These are phyloP conservation scores for Isaurus tuberculatus DNA, from an alignment of 92 coral and sea anemone species.

Conservation along the genomic window DNA sequence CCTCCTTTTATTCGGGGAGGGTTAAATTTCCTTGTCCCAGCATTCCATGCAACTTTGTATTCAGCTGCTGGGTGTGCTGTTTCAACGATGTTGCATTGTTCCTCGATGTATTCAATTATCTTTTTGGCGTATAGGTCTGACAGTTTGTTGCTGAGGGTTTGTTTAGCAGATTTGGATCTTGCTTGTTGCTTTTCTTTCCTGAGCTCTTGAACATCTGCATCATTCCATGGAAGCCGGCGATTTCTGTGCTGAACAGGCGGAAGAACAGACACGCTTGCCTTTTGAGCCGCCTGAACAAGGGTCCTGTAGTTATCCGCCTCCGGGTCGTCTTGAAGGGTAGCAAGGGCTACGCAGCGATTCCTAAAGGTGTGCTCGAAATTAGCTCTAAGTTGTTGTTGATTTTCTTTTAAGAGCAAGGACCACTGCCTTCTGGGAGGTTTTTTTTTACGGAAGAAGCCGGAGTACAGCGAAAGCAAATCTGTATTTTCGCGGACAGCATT, in stretches of 20 bases:
- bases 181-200: constrained; percentile 8
- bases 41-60: constrained; percentile 6
- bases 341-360: neutral
- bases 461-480: neutral
- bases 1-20: neutral
- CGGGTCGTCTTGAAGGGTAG: constrained; percentile 14
- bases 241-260: neutral
- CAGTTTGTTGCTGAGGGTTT: neutral
- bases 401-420: constrained; percentile 1
- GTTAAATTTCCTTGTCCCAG: neutral
- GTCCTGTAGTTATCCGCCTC: neutral
- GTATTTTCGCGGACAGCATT: neutral
- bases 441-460: neutral
- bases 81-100: constrained; percentile 9
- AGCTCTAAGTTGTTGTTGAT: constrained; percentile 11
- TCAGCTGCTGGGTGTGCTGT: constrained; percentile 13
- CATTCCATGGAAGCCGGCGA: neutral
- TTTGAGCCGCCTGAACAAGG: constrained; percentile 14
- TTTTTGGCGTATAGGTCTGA: constrained; percentile 4
- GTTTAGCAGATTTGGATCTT: neutral
- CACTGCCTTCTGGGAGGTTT: neutral
- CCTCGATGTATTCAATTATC: neutral
- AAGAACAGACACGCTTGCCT: neutral
- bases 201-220: neutral
- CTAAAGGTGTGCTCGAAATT: neutral